Conservation (phyloP, 2,797 vertebrate species). For the Mus caroli region DNA sequence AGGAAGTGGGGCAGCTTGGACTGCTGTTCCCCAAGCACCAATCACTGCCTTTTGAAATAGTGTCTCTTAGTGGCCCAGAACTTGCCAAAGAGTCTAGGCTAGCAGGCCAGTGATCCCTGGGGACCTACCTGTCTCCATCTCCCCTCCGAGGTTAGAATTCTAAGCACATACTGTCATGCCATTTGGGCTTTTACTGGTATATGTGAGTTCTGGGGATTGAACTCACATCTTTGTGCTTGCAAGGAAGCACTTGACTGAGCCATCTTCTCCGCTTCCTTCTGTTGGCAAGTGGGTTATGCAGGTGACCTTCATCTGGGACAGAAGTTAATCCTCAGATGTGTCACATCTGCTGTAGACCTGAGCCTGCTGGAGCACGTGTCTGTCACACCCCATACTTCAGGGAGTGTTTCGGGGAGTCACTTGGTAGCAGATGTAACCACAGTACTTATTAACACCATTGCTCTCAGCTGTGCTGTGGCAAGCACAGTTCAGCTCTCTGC, state of each 20-base stretch:
- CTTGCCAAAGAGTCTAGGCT: background rate
- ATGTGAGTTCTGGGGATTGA: background rate
- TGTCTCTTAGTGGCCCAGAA: background rate
- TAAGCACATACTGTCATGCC: background rate
- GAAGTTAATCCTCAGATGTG: constrained; percentile 13
- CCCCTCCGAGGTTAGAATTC: background rate
- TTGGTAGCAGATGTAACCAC: constrained; percentile 7
- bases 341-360: background rate
- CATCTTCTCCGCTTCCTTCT: background rate
- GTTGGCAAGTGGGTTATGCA: background rate
- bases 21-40: background rate
- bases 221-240: background rate
- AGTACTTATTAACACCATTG: constrained; percentile 30
- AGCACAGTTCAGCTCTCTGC: background rate
- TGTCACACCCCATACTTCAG: constrained; percentile 9
- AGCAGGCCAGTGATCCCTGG: background rate
- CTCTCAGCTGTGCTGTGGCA: background rate
- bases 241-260: background rate
- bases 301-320: background rate
- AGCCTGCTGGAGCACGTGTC: constrained; percentile 1
- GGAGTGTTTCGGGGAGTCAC: constrained; percentile 19
- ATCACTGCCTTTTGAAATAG: background rate
- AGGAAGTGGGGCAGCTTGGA: background rate
- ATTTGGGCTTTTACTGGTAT: background rate
- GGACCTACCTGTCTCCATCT: background rate